Evolutionary conservation across 2,888 invertebrate genomes (phyloP).

Genomic region (Phragmatobia fuliginosa): DNA sequence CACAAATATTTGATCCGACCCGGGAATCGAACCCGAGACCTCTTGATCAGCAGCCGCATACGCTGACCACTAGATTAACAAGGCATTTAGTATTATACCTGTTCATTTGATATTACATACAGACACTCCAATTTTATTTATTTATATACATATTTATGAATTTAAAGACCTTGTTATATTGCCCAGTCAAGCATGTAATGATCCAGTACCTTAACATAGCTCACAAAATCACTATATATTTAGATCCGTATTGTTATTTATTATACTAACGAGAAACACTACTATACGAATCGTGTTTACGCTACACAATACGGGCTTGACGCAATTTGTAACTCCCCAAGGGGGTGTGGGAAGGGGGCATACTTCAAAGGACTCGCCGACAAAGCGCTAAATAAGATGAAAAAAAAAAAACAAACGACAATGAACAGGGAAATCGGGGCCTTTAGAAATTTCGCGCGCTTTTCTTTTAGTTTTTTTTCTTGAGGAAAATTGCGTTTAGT

Average conservation of each 20-base stretch:
- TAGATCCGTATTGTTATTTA: slow-evolving; percentile 35
- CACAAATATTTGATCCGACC: too few relatives aligned
- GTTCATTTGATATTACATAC: too few relatives aligned
- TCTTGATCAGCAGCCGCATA: too few relatives aligned
- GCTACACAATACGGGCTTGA: slow-evolving; percentile 76
- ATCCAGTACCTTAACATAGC: slow-evolving; percentile 1
- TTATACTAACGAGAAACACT: slow-evolving; percentile 58
- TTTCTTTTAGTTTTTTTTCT: slow-evolving; percentile 73
- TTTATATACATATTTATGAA: too few relatives aligned
- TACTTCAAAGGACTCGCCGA: slow-evolving; percentile 85
- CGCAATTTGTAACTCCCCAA: slow-evolving; percentile 83
- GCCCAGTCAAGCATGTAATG: slow-evolving; percentile 28
- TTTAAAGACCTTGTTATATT: slow-evolving; percentile 37
- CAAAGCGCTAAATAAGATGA: slow-evolving; percentile 87
- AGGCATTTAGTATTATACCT: too few relatives aligned
- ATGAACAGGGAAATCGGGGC: slow-evolving; percentile 82
- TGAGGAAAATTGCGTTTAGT: slow-evolving; percentile 64
- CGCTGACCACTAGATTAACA: too few relatives aligned
- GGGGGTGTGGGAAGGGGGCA: slow-evolving; percentile 49
- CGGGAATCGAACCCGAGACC: too few relatives aligned
- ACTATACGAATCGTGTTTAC: slow-evolving; percentile 75
- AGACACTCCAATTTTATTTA: too few relatives aligned
- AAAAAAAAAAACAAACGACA: slow-evolving; percentile 82
- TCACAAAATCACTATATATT: slow-evolving; percentile 29
- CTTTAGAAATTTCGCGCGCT: slow-evolving; percentile 71